Conservation (phyloP, 2,888 invertebrate genomes). For the Chironomus riparius region DNA sequence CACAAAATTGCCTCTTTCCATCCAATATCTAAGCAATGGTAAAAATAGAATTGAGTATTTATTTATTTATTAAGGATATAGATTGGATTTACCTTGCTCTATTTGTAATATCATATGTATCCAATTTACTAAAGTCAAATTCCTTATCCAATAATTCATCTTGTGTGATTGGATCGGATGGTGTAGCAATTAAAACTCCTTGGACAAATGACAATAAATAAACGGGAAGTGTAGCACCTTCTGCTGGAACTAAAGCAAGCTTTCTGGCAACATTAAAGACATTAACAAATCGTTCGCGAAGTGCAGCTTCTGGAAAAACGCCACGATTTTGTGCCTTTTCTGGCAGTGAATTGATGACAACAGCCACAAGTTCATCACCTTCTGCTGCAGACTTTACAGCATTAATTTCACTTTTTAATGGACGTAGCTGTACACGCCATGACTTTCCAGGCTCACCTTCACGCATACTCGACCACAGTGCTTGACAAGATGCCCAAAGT, state of each 20-base stretch:
- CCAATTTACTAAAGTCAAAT: constrained; percentile 61
- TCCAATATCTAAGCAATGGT: constrained; percentile 57
- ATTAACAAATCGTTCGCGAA: constrained; percentile 75
- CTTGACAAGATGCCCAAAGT: constrained; percentile 89
- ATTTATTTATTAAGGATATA: neutral
- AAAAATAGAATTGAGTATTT: no score
- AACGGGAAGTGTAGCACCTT: constrained; percentile 73
- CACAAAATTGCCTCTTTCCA: constrained; percentile 80
- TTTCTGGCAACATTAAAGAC: constrained; percentile 71
- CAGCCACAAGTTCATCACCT: constrained; percentile 69
- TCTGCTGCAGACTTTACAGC: constrained; percentile 66
- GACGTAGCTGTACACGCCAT: constrained; percentile 50
- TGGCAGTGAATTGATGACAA: constrained; percentile 70
- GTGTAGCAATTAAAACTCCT: constrained; percentile 67
- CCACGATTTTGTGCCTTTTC: constrained; percentile 67
- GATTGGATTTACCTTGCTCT: constrained; percentile 61
- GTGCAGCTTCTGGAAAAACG: constrained; percentile 77
- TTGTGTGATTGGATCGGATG: constrained; percentile 58
- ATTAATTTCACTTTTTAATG: constrained; percentile 57
- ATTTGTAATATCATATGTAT: constrained; percentile 81
- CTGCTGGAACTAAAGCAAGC: constrained; percentile 78
- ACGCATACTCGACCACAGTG: constrained; percentile 67
- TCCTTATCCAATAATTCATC: constrained; percentile 64
- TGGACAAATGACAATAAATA: constrained; percentile 84
- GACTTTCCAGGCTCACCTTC: constrained; percentile 50